Percentiles rank a stretch among this genome's conserved stretches.
These are phyloP conservation scores for Trissolcus japonicus DNA, from an alignment of 2,888 invertebrate genomes.

Conservation along the genomic window DNA sequence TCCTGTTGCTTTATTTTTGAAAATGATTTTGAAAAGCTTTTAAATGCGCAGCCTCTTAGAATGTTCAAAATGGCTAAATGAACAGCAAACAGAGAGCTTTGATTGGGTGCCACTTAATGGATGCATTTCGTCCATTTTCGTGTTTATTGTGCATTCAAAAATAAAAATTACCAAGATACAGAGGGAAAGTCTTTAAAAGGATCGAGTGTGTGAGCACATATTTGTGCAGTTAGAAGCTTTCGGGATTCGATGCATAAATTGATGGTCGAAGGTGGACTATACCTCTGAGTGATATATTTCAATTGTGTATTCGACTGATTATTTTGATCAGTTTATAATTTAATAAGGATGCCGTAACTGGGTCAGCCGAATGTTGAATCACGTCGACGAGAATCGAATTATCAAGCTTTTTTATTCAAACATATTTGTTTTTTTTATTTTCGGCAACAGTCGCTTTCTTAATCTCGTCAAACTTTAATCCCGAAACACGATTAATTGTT, in stretches of 20 bases:
- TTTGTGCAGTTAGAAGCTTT: slow-evolving; percentile 76
- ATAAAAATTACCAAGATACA: slow-evolving; percentile 50
- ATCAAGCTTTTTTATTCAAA: background rate
- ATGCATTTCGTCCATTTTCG: slow-evolving; percentile 13
- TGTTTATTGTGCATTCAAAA: slow-evolving; percentile 50
- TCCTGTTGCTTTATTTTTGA: too few relatives aligned
- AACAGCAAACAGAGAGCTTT: too few relatives aligned
- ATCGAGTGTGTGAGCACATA: slow-evolving; percentile 75
- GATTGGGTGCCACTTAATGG: too few relatives aligned
- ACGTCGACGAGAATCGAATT: background rate
- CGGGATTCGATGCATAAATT: slow-evolving; percentile 67
- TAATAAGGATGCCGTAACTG: background rate
- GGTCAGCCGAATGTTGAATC: background rate
- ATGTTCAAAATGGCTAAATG: background rate
- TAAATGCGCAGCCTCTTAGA: background rate
- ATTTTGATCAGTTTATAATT: background rate
- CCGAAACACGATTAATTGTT: too few relatives aligned
- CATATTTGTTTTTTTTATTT: background rate
- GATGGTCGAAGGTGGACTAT: slow-evolving; percentile 63
- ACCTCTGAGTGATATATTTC: slow-evolving; percentile 51
- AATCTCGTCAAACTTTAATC: too few relatives aligned
- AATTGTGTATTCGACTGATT: slow-evolving; percentile 5
- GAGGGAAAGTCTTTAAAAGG: slow-evolving; percentile 73
- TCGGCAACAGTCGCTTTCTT: background rate
- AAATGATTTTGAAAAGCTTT: too few relatives aligned